Evolutionary conservation across 2,888 invertebrate species (phyloP), one percentile per base, ranked within the genome.

Genomic region (Ctenicera cuprea): DNA sequence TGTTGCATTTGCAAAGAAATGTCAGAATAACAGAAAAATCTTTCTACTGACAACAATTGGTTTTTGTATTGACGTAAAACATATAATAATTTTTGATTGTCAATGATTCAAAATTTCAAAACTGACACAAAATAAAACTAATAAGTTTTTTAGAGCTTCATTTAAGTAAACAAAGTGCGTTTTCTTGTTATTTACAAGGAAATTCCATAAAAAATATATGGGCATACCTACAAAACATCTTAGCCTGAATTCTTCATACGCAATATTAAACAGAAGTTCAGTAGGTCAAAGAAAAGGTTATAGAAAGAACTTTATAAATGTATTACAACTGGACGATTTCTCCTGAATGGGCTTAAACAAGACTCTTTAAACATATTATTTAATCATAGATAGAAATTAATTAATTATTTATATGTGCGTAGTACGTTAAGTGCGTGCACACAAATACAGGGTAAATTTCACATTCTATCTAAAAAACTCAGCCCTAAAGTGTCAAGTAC

Each of bases 231-330:
- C 43, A 45, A 45, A 45, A 45, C 43, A 45, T 16, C 43, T 16
- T 16, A 12, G 43, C 43, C 43, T 16, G 45, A 63, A 69, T 74
- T 70, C 48, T 68, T 62, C 41, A 62, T 63, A 65, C 64, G 65
- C 63, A 74, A 65, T 59, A 64, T 57, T 50, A 65, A 45, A 30
- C 30, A 61, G 69, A 74, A 74, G 74, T 74, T 74, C 74, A 74
- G 70, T 74, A 30, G 74, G 74, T 74, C 74, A 70, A 74, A 74
- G 63, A 74, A 70, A 73, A 74, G 70, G 74, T 74, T 73, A 68
- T 54, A 59, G 54, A 67, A 72, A 63, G 67, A 68, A 61, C 54
- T 63, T 69, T 52, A 64, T 66, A 45, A 64, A 71, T 57, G 57
- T 64, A 43, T 62, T 64, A 64, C 71, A 64, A 54, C 43, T 66